Base-by-base conservation (phyloP, 2,888 invertebrate species). In the Agonum fuliginosum region DNA sequence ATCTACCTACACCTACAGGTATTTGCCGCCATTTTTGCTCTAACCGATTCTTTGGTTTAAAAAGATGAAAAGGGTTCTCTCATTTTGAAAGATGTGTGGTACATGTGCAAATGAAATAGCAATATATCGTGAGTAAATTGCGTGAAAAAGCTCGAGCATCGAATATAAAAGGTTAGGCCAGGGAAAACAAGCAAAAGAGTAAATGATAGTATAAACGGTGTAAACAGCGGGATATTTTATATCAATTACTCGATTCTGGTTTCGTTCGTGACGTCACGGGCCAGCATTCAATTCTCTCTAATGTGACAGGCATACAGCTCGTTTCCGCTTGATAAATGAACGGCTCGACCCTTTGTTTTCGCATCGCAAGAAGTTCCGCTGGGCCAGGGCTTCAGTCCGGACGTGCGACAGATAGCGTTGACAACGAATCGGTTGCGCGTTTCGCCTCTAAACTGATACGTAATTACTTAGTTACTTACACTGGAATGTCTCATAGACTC, bases 231-330 rank as follows among this genome's bases (percentile, higher is more conserved):
- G 74, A 74, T 74, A 74, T 74, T 74, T 74, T 74, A 74, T 74
- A 74, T 74, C 74, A 74, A 74, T 74, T 74, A 74, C 74, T 74
- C 74, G 74, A 74, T 74, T 41, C 74, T 62, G 74, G 62, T 74
- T 74, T 74, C 62, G 74, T 24, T 74, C 74, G 62, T 74, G 74
- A 74, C 74, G 74, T 74, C 74, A 74, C 74, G 74, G 62, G n/a
- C 62, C 24, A 41, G 74, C 74, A 62, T 74, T 74, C 74, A 74
- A 74, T 74, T 74, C 74, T 74, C 74, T 62, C 62, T 74, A 74
- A 74, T 74, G 74, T 74, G 74, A 74, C 74, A 74, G 74, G 62
- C 74, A 74, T 74, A 74, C 74, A 74, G 74, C 74, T 74, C 74
- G 74, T 74, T 74, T 74, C 74, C 74, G 74, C 54, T 74, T 74